Base-by-base conservation (phyloP, 2,888 invertebrate genomes). In the Cerastis leucographa region DNA sequence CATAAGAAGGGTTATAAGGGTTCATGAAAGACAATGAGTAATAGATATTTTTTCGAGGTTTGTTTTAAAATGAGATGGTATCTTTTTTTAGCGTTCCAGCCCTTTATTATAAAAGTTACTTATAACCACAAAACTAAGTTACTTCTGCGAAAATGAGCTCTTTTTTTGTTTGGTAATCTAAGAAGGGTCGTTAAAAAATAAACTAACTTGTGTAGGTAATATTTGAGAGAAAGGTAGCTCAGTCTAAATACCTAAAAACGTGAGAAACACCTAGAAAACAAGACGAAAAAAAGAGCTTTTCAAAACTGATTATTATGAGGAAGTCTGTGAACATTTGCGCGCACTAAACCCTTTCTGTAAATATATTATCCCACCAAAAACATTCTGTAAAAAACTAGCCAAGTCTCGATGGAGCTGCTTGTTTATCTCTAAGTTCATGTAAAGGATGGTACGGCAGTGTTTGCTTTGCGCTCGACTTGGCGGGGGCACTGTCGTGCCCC, bases 71-170 rank as follows among this genome's bases (percentile, higher is more conserved):
- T 29, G 44, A 74, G 68, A 56, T 40, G 9, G 35, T 46, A 40
- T 65, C 42, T 67, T 66, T 25, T 67, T 65, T 65, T n/a, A 22
- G 35, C n/a, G 35, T 40, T 19, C 1, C 42, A 65, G 51, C 49
- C 49, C 65, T 74, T 80, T 68, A 69, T 65, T 69, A 69, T 29
- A 65, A 69, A 80, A 80, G 80, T 80, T 69, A 65, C 44, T 40
- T 62, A 35, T 65, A 77, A 59, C 54, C 71, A 29, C 59, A 19
- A 19, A 35, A 40, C 54, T 17, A 78, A 72, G 59, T 61, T 72
- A 54, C 44, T 59, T 49, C 25, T 29, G 17, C 19, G 6, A n/a
- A 61, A 75, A 46, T n/a, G 19, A 62, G 29, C 61, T 19, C 11
- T 64, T 68, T 75, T 68, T 77, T 64, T 76, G 77, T 56, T 56